phyloP scores from a whole-genome alignment of 2,113 vertebrate genomes.

The Amphiprion percula region DNA sequence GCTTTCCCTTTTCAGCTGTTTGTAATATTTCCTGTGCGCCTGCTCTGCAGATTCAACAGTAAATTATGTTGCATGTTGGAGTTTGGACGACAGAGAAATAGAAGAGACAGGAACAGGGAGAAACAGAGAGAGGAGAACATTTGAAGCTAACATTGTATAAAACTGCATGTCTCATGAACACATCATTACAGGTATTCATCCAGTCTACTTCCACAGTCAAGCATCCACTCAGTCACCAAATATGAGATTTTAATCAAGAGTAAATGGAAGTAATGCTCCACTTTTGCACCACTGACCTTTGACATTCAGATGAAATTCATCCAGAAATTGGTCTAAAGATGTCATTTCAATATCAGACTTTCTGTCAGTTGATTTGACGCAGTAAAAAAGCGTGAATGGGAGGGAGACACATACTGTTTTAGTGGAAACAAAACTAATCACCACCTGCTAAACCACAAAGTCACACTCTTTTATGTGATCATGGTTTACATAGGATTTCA shows the following conservation, averaged over 20 bases:
- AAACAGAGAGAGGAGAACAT: constrained; percentile 37
- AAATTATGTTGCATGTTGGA: constrained; percentile 52
- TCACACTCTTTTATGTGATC: constrained; percentile 11
- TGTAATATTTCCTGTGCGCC: constrained; percentile 57
- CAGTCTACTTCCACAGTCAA: too few relatives aligned
- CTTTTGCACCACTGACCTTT: constrained; percentile 16
- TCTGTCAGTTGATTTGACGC: not conserved
- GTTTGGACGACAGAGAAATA: constrained; percentile 12
- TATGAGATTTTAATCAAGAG: not conserved
- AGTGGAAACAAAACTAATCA: constrained; percentile 47
- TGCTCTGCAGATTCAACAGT: constrained; percentile 58
- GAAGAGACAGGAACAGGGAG: constrained; percentile 17
- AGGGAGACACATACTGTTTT: not conserved
- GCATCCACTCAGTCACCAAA: too few relatives aligned
- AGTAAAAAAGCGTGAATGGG: not conserved
- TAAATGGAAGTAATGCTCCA: not conserved
- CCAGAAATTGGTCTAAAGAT: not conserved
- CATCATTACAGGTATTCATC: too few relatives aligned
- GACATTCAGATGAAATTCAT: constrained; percentile 5
- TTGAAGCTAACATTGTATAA: not conserved
- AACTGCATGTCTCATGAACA: not conserved
- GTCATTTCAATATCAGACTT: not conserved
- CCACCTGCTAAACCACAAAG: constrained; percentile 37
- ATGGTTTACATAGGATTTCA: constrained; percentile 23
- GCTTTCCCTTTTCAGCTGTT: constrained; percentile 65